These are phyloP conservation scores for Galleria mellonella DNA, from an alignment of 1,140 invertebrate genomes.

Conservation along the genomic window DNA sequence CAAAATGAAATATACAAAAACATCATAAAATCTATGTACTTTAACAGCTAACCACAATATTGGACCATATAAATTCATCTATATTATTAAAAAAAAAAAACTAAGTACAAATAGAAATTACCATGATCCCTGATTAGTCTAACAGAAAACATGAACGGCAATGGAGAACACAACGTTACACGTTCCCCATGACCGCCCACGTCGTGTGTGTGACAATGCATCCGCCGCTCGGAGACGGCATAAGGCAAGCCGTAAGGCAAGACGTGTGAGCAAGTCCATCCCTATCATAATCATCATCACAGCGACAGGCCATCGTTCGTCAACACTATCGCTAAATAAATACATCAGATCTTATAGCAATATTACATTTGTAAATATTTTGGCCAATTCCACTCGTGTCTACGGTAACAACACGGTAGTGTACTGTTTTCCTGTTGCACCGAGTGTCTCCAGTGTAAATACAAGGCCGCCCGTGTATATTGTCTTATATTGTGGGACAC, in stretches of 20 bases:
- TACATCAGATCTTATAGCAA: slow-evolving; percentile 1
- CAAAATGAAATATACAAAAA: slow-evolving; percentile 5
- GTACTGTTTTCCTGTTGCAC: too few relatives aligned
- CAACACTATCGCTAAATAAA: background rate
- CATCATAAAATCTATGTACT: slow-evolving; percentile 6
- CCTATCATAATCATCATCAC: too few relatives aligned
- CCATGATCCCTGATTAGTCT: slow-evolving; percentile 10
- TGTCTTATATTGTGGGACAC: too few relatives aligned
- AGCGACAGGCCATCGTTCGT: background rate
- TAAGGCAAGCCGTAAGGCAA: slow-evolving; percentile 7
- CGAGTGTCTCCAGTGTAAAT: too few relatives aligned
- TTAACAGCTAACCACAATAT: slow-evolving; percentile 4
- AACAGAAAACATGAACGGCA: background rate
- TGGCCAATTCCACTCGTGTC: too few relatives aligned
- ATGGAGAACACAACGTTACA: too few relatives aligned
- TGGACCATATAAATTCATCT: slow-evolving; percentile 4
- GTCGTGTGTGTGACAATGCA: too few relatives aligned
- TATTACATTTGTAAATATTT: too few relatives aligned
- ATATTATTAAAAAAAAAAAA: background rate
- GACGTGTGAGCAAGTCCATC: background rate
- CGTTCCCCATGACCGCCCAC: too few relatives aligned
- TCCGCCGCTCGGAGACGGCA: too few relatives aligned
- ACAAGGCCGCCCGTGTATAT: too few relatives aligned
- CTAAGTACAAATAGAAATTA: slow-evolving; percentile 12
- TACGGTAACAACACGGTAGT: too few relatives aligned